Base-by-base conservation (phyloP, 2,888 invertebrate species). In the Boloria euphrosyne region DNA sequence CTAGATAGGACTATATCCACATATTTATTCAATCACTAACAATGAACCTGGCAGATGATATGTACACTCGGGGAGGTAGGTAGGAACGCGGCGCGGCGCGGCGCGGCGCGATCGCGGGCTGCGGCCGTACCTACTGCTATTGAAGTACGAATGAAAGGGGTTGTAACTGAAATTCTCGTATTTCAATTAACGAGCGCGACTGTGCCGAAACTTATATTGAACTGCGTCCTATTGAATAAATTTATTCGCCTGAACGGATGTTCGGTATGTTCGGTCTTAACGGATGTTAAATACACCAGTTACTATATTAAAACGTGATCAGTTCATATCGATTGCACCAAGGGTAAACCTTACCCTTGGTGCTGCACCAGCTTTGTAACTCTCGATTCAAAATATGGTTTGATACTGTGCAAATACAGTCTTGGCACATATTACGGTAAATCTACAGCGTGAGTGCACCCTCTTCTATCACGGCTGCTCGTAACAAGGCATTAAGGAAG, bases 241-340 rank as follows among this genome's bases (percentile, higher is more conserved):
- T 47, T 44, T 57, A 57, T 44, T 57, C 18, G 44, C 44, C 46
- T n/a, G 46, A 46, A 57, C 44, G n/a, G n/a, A n/a, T n/a, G n/a
- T n/a, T n/a, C n/a, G n/a, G n/a, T n/a, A n/a, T n/a, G n/a, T n/a
- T n/a, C n/a, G n/a, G n/a, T n/a, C n/a, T n/a, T n/a, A n/a, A n/a
- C n/a, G n/a, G n/a, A n/a, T n/a, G n/a, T 46, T 57, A 17, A 54
- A 17, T n/a, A 38, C 3, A 16, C 31, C 16, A 55, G 17, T 5
- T n/a, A n/a, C 16, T 10, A 5, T 2, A 54, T 38, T 38, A 17
- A 54, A 16, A 17, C 38, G 38, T 54, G 16, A 38, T 51, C 22
- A 51, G 5, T 14, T 27, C n/a, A 27, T 50, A 18, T 50, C 16
- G 7, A 47, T 16, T 16, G 6, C 16, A 47, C n/a, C n/a, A n/a